These are phyloP conservation scores for Caenorhabditis drosophilae DNA, from an alignment of 2,888 invertebrate species.

Conservation along the genomic window DNA sequence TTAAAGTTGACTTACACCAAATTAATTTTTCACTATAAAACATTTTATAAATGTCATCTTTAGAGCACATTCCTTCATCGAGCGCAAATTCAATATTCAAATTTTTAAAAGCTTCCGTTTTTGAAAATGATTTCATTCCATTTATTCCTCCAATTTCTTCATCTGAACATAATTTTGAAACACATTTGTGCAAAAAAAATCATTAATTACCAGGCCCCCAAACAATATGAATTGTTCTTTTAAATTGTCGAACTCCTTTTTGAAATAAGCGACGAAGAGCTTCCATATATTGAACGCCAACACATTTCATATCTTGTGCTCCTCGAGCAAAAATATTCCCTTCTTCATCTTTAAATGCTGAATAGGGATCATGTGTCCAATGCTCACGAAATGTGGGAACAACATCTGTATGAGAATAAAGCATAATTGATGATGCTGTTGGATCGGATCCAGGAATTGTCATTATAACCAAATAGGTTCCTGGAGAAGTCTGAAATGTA, in stretches of 20 bases:
- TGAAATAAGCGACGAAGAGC: conserved; percentile 76
- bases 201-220: conserved; percentile 78
- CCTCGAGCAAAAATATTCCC: conserved; percentile 88
- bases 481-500: conserved; percentile 74
- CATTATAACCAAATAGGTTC: conserved; percentile 82
- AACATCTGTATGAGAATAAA: conserved; percentile 96
- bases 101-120: conserved; percentile 78
- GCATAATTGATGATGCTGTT: conserved; percentile 78
- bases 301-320: conserved; percentile 82
- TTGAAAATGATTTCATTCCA: conserved; percentile 82
- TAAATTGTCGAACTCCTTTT: conserved; percentile 72
- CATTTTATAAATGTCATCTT: conserved; percentile 69
- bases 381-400: conserved; percentile 91
- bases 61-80: conserved; percentile 79
- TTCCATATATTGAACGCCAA: conserved; percentile 79
- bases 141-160: conserved; percentile 85
- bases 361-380: conserved; percentile 89
- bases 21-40: conserved; percentile 76
- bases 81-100: conserved; percentile 84
- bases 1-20: conserved; percentile 78
- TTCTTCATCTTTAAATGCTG: conserved; percentile 81
- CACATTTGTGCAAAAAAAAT: not conserved
- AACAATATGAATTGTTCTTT: conserved; percentile 77
- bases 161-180: conserved; percentile 74
- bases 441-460: conserved; percentile 83